Base-by-base conservation (phyloP, 2,113 vertebrate species). In the Heterochromis multidens region DNA sequence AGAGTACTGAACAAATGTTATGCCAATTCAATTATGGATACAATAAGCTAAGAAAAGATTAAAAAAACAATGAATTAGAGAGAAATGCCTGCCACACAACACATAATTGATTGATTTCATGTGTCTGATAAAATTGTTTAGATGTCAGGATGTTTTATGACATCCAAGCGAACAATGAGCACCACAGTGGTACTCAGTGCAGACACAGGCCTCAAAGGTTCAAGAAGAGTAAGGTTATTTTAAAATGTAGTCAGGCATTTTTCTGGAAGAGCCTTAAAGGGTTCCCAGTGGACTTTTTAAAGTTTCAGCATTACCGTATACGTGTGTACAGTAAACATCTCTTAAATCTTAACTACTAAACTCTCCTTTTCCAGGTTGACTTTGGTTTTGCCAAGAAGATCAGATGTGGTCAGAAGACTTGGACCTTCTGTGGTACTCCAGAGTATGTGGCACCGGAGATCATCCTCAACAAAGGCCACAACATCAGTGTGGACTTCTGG, bases 361-460 rank as follows among this genome's bases (percentile, higher is more conserved):
- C 52, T 61, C 23, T 78, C 2, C 3, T 13, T 33, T 60, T 52
- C 67, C 81, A 99, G 98, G 98, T 98, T 76, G 98, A 99, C 94
- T 99, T 99, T 95, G 98, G 98, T 79, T 99, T 99, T 94, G 98
- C 98, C 6, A 99, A 99, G 94, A 98, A 97, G 92, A 97, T 99
- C 13, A 94, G 94, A 62, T 96, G 96, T 78, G 98, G 98, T 17
- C 97, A 98, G 91, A 99, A 97, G 95, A 99, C 98, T 0, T 99
- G 98, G 98, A 99, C 98, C 0, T 99, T 99, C 91, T 99, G 98
- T 76, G 98, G 98, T 49, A 99, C 98, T 7, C 98, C 98, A 3
- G 98, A 99, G 82, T 99, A 99, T 3, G 98, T 99, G 56, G 97
- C 98, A 25, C 98, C 98, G 1, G 98, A 99, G 93, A 97, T 99